A percentile compares a stretch with the other conserved stretches of the same genome.
Evolutionary conservation across 1,140 invertebrate genomes (phyloP).

Genomic region (Laupala kohalensis): DNA sequence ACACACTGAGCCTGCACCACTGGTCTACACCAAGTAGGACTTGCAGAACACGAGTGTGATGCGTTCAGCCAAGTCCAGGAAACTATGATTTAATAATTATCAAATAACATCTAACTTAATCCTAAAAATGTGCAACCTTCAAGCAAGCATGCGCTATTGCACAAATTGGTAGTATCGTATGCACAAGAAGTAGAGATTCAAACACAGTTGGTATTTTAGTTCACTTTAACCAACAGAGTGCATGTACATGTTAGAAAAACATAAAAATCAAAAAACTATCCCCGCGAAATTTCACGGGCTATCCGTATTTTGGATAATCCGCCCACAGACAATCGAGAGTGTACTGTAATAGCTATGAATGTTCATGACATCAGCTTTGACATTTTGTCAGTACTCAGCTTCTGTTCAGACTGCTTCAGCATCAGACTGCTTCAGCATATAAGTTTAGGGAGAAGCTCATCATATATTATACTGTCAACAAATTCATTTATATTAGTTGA

Average conservation of each 20-base stretch:
- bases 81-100: background rate
- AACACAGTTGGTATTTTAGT: background rate
- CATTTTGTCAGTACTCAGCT: background rate
- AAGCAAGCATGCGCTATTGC: background rate
- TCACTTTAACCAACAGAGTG: background rate
- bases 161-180: background rate
- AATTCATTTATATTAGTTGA: too few species aligned
- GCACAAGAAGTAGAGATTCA: background rate
- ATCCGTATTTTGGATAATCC: background rate
- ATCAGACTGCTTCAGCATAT: background rate
- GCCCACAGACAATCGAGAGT: background rate
- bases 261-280: background rate
- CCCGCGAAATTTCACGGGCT: background rate
- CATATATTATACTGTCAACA: background rate
- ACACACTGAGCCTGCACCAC: background rate
- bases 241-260: background rate
- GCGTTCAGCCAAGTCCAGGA: background rate
- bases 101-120: background rate
- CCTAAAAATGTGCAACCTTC: background rate
- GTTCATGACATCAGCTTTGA: background rate
- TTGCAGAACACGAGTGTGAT: background rate
- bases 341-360: background rate
- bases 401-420: background rate
- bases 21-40: background rate
- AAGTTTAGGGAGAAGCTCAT: background rate